These are phyloP conservation scores for Nerophis lumbriciformis DNA, from an alignment of 2,113 vertebrate species.

Conservation along the genomic window DNA sequence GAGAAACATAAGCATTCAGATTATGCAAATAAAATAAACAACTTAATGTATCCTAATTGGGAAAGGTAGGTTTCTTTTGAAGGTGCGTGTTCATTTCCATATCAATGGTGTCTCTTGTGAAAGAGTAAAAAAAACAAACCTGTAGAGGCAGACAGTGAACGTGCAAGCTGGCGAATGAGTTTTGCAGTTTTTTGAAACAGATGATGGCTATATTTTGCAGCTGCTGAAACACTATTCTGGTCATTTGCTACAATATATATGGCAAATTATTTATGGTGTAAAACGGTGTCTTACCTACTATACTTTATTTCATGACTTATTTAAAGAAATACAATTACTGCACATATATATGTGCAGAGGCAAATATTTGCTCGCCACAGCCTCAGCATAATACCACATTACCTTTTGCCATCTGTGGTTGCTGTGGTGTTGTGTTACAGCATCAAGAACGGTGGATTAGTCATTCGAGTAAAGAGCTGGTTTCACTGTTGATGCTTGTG, in stretches of 20 bases:
- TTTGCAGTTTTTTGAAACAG: slow-evolving; percentile 20
- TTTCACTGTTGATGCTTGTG: slow-evolving; percentile 27
- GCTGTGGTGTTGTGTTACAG: slow-evolving; percentile 3
- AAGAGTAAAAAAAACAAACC: neutral
- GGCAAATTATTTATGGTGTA: neutral
- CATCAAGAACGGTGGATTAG: slow-evolving; percentile 14
- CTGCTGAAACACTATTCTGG: no score
- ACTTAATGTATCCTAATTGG: slow-evolving; percentile 58
- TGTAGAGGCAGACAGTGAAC: slow-evolving; percentile 14
- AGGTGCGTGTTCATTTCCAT: slow-evolving; percentile 59
- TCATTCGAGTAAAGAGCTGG: slow-evolving; percentile 16
- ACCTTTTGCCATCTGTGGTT: slow-evolving; percentile 1
- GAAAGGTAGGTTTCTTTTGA: slow-evolving; percentile 62
- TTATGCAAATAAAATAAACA: slow-evolving; percentile 62
- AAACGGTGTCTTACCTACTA: no score
- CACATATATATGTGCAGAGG: no score
- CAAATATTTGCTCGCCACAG: neutral
- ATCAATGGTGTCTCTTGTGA: slow-evolving; percentile 43
- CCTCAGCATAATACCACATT: neutral
- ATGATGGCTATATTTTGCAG: slow-evolving; percentile 6
- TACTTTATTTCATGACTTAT: neutral
- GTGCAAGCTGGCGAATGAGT: slow-evolving; percentile 30
- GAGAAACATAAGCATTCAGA: slow-evolving; percentile 48
- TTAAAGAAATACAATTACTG: neutral
- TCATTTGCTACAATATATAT: no score